Percentiles rank a stretch among this genome's conserved stretches.
Conservation (phyloP, 2,888 invertebrate genomes). For the Tetranychus truncatus region DNA sequence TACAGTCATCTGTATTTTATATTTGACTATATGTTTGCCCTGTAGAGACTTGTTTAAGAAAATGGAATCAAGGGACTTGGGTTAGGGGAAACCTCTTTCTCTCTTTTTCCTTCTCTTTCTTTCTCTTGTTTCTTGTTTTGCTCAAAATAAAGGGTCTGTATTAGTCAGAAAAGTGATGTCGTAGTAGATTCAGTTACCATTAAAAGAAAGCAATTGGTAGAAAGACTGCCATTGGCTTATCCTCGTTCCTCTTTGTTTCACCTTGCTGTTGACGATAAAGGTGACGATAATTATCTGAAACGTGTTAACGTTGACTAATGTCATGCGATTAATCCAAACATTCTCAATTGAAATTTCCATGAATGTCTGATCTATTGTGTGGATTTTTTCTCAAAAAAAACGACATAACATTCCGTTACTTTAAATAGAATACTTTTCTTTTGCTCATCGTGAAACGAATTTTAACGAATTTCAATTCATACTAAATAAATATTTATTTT, state of each 20-base stretch:
- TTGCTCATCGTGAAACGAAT: no score
- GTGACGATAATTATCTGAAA: not conserved
- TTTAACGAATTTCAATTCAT: not conserved
- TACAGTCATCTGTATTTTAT: no score
- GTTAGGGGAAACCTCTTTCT: not conserved
- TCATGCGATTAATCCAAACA: not conserved
- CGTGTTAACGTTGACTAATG: not conserved
- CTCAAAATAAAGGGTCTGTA: not conserved
- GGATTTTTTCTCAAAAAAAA: not conserved
- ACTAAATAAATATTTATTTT: not conserved
- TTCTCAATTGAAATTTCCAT: not conserved
- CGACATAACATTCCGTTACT: not conserved
- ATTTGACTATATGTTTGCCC: no score
- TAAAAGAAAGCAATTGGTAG: not conserved
- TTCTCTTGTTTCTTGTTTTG: slow-evolving; percentile 1
- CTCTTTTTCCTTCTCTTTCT: not conserved
- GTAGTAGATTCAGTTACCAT: not conserved
- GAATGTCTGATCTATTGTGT: not conserved
- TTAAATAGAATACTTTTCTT: not conserved
- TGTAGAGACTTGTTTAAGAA: not conserved
- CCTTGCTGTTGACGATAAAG: not conserved
- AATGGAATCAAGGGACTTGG: no score
- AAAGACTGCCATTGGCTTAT: not conserved
- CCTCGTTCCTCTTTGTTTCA: not conserved
- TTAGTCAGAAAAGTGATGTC: not conserved